Conservation (phyloP, 2,888 invertebrate genomes). For the Eilema sororculum region DNA sequence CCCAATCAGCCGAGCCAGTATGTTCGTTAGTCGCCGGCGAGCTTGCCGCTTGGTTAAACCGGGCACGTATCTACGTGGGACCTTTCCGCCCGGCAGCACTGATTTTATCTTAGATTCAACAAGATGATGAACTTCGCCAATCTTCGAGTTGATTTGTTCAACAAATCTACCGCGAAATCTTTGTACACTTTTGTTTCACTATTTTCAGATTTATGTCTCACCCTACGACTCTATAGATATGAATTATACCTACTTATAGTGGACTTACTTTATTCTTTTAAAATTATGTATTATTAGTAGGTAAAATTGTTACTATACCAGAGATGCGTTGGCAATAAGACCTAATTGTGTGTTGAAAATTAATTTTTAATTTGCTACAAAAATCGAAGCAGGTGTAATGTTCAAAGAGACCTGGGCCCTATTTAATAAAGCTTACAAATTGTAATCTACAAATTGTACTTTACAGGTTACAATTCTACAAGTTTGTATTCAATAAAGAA, state of each 20-base stretch:
- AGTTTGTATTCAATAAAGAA: too few relatives aligned
- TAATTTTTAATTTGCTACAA: neutral
- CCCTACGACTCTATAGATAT: neutral
- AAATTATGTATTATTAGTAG: neutral
- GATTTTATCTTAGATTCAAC: conserved; percentile 79
- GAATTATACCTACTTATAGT: neutral
- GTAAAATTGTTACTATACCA: neutral
- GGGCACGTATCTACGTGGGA: conserved; percentile 81
- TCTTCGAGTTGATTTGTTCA: conserved; percentile 70
- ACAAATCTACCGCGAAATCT: conserved; percentile 57
- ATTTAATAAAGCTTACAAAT: too few relatives aligned
- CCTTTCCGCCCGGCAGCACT: conserved; percentile 82
- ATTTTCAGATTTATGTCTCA: conserved; percentile 8
- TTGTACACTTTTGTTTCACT: conserved; percentile 31
- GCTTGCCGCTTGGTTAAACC: conserved; percentile 77
- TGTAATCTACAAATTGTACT: too few relatives aligned
- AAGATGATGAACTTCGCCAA: conserved; percentile 74
- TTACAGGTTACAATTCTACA: too few relatives aligned
- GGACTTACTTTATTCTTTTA: neutral
- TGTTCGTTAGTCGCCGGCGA: conserved; percentile 73
- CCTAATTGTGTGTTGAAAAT: neutral
- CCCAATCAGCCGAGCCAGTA: conserved; percentile 79
- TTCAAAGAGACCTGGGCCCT: neutral
- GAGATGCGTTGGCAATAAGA: neutral
- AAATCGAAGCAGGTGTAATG: neutral